Evolutionary conservation across 2,888 invertebrate genomes (phyloP), one percentile per base, ranked within the genome.

Genomic region (Adelphocoris suturalis): DNA sequence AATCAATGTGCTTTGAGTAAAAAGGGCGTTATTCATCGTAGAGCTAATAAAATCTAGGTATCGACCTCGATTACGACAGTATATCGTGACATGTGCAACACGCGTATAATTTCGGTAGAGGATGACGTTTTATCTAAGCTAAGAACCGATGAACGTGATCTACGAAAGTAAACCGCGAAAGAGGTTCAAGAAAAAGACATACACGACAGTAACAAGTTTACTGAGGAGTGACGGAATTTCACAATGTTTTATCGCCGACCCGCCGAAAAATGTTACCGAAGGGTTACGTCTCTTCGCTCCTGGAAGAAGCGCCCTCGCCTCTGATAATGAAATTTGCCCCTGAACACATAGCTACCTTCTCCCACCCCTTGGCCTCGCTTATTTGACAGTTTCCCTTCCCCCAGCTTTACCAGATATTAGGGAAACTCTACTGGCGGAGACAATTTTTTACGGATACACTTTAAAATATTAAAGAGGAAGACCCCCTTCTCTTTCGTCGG

Each of bases 371-470:
- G 48, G 52, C 47, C 19, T 48, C 47, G 86, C 48, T 75, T 86
- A 86, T 86, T 86, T 86, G 86, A 86, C 86, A 75, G 75, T 68
- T 57, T 23, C 75, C 23, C 75, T 28, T 75, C 37, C 46, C 75
- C 75, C 47, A 28, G 14, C 14, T 37, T 37, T 46, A 28, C 37
- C 37, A 75, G 86, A 86, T 86, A 86, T 86, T 75, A 86, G 55
- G 68, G 23, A 75, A 86, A 47, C 1, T 19, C 27, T 68, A 16
- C n/a, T 23, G 46, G 47, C 19, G 23, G 19, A 68, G 86, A 86
- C 86, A 75, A 86, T 86, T 75, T 75, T 86, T 86, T 75, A 61
- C 86, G 86, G 68, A 86, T 86, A 86, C 86, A 86, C 86, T 86
- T 86, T 86, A 86, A 86, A 86, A 86, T 86, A 86, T 86, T 86